Evolutionary conservation across 2,113 vertebrate genomes (phyloP).

Genomic region (Siniperca chuatsi): DNA sequence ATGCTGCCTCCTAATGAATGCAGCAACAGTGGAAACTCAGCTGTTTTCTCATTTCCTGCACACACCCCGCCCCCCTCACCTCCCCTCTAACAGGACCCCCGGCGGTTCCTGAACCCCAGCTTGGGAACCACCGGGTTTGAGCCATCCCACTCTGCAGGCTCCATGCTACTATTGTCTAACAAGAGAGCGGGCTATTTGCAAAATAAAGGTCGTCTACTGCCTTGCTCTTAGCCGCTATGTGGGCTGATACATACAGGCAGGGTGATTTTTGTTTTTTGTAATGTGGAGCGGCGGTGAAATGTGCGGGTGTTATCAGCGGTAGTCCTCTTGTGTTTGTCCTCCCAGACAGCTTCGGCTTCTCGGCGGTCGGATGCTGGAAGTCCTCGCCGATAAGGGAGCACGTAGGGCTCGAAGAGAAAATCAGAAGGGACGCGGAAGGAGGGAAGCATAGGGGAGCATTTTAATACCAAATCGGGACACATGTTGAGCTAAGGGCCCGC

Average conservation of each 20-base stretch:
- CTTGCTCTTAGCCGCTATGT: constrained; percentile 27
- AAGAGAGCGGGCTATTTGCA: constrained; percentile 72
- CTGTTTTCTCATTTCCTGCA: constrained; percentile 32
- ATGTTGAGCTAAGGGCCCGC: constrained; percentile 82
- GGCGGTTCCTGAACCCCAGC: constrained; percentile 62
- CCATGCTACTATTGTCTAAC: constrained; percentile 73
- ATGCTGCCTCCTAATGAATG: not conserved
- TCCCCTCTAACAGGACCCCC: constrained; percentile 24
- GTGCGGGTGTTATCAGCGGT: constrained; percentile 29
- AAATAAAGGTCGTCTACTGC: constrained; percentile 66
- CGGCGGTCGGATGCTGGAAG: constrained; percentile 69
- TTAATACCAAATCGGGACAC: constrained; percentile 83
- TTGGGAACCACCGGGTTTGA: constrained; percentile 56
- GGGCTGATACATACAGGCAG: constrained; percentile 1
- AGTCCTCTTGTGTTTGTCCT: constrained; percentile 2
- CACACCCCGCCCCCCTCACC: not conserved
- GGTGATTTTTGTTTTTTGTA: not conserved
- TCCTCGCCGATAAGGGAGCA: constrained; percentile 50
- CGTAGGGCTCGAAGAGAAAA: constrained; percentile 45
- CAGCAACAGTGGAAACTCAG: not conserved
- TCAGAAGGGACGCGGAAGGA: constrained; percentile 47
- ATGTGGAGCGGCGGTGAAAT: constrained; percentile 15
- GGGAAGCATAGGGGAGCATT: constrained; percentile 57
- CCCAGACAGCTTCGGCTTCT: constrained; percentile 30
- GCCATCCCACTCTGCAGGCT: constrained; percentile 69